Percentiles rank a stretch among this genome's conserved stretches.
Evolutionary conservation across 1,140 invertebrate genomes (phyloP).

Genomic region (Meteorus sp.): DNA sequence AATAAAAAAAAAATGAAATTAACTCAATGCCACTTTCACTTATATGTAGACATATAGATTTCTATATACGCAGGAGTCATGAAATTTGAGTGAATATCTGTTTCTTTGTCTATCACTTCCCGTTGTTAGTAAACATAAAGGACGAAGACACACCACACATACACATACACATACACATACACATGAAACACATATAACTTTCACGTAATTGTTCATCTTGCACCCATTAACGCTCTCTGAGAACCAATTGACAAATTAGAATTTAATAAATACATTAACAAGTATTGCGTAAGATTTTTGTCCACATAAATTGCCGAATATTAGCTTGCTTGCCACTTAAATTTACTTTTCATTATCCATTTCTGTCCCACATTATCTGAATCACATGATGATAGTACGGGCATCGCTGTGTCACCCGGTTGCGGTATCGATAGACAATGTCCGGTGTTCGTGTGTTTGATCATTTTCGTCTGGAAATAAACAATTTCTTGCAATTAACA

Average conservation of each 20-base stretch:
- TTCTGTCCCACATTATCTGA: constrained; percentile 73
- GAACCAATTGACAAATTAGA: constrained; percentile 35
- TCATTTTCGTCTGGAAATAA: constrained; percentile 73
- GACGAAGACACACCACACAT: no score
- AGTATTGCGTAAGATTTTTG: constrained; percentile 41
- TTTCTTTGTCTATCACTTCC: no score
- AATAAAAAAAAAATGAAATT: no score
- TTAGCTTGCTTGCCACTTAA: constrained; percentile 86
- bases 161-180: no score
- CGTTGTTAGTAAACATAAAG: no score
- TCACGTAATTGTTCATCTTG: constrained; percentile 14
- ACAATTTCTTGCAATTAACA: no score
- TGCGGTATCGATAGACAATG: constrained; percentile 85
- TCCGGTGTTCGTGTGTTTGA: constrained; percentile 89
- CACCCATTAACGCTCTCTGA: constrained; percentile 16
- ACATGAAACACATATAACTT: background rate
- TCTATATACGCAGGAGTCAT: no score
- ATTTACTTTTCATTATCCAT: constrained; percentile 95
- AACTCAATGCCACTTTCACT: no score
- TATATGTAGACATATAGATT: no score
- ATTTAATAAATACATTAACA: constrained; percentile 51
- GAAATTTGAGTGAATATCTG: no score
- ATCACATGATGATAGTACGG: constrained; percentile 78
- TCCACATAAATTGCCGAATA: constrained; percentile 36
- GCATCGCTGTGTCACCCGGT: constrained; percentile 63